Base-by-base conservation (phyloP, 2,888 invertebrate genomes). In the Notodonta dromedarius region DNA sequence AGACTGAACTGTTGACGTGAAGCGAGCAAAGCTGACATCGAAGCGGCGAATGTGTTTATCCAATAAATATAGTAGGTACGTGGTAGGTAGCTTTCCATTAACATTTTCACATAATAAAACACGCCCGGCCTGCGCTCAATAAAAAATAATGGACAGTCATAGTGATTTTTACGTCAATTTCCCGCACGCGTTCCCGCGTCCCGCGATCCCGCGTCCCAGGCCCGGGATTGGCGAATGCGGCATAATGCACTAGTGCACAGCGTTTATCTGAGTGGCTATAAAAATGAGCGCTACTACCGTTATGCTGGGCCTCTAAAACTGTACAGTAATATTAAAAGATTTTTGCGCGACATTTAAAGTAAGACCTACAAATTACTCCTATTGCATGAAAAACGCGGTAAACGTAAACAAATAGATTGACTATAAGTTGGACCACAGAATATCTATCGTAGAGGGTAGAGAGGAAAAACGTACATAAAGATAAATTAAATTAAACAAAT, bases 141-240 rank as follows among this genome's bases (percentile, higher is more conserved):
- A 32, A 52, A 52, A 52, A 52, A 52, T 52, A 52, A 52, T 52
- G 52, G 52, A 13, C 52, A 52, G 52, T 32, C 52, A 50, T 50
- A 52, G 52, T 35, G 52, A 52, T 52, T 52, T 52, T 52, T 16
- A 52, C 52, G 52, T 52, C 52, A 52, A 52, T 52, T 52, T 52
- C 52, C 52, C 52, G 52, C 52, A 32, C 52, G 52, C 52, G 52
- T 9, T 52, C 9, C 52, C 24, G 52, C 32, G 32, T 32, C 32
- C 52, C 13, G 24, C 11, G 52, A n/a, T 32, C 52, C 52, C 32
- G 32, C 50, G 32, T 52, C 52, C 52, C 52, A 32, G 32, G 13
- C 32, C 52, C 52, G 32, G 52, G 32, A 14, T 50, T 12, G 16
- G 50, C 50, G 50, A 13, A 32, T 13, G 16, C 52, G 52, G 32